Base-by-base conservation (phyloP, 92 coral and sea anemone species). In the Nematostella vectensis region DNA sequence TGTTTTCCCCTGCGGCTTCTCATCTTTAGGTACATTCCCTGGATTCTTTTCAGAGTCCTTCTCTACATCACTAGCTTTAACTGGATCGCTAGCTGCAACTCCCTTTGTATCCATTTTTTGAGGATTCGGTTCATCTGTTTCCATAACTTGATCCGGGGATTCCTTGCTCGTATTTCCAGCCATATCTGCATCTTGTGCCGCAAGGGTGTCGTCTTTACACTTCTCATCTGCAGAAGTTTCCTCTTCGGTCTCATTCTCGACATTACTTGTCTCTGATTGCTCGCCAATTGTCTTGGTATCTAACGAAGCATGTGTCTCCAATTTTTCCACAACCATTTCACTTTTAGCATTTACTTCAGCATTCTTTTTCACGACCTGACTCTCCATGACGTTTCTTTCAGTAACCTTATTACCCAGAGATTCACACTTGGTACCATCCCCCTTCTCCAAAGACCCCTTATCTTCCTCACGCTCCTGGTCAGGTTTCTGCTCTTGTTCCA, bases 41-140 rank as follows among this genome's bases (percentile, higher is more conserved):
- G n/a, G n/a, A n/a, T n/a, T n/a, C n/a, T n/a, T n/a, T n/a, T n/a
- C n/a, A n/a, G n/a, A n/a, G n/a, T n/a, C n/a, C n/a, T n/a, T n/a
- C n/a, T n/a, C n/a, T n/a, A n/a, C n/a, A n/a, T 20, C 53, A 11
- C 23, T 6, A 20, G 10, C 19, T 47, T 47, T 20, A 47, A 20
- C 23, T 4, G 10, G 10, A 4, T 20, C 53, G 19, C 53, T 47
- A 4, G 19, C 53, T 17, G 19, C 53, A 4, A 9, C 53, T 8
- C 9, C 53, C 19, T 11, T 20, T 11, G 53, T 21, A 9, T 47
- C 23, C 18, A 4, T 8, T 29, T 17, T 36, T 20, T 18, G 23
- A 2, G 31, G 20, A 24, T 44, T 45, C 57, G 22, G 12, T 47
- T 60, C 42, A 10, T 62, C 45, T 12, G 23, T 6, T 40, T 64